A percentile compares a stretch with the other conserved stretches of the same genome.
phyloP scores from a whole-genome alignment of 2,113 vertebrate genomes.

The Solea solea region DNA sequence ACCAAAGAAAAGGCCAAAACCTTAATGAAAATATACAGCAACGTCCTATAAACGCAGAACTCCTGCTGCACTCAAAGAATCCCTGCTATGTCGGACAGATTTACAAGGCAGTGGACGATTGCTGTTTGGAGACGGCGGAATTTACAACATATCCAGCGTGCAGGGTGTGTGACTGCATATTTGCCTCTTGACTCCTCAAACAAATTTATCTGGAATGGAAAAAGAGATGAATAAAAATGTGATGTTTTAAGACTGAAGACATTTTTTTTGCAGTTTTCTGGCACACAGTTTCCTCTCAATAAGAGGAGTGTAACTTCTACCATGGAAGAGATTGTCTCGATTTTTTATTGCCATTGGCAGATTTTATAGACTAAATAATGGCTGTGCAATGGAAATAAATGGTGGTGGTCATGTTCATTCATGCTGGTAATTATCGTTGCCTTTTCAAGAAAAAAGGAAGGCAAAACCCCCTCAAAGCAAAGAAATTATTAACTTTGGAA shows the following conservation, averaged over 20 bases:
- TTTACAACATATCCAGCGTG: conserved; percentile 9
- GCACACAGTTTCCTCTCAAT: conserved; percentile 34
- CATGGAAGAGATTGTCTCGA: conserved; percentile 57
- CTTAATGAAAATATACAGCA: background rate
- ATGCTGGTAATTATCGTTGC: conserved; percentile 65
- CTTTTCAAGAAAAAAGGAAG: conserved; percentile 14
- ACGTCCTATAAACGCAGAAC: background rate
- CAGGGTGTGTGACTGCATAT: background rate
- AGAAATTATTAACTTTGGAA: conserved; percentile 70
- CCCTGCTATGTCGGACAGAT: conserved; percentile 33
- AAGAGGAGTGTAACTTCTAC: conserved; percentile 51
- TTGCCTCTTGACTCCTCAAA: conserved; percentile 4
- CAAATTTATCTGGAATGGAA: conserved; percentile 2
- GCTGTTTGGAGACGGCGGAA: conserved; percentile 25
- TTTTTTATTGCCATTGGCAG: conserved; percentile 70
- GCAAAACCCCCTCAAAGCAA: conserved; percentile 57
- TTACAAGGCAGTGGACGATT: conserved; percentile 28
- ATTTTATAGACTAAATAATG: conserved; percentile 68
- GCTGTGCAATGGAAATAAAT: conserved; percentile 70
- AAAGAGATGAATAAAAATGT: conserved; percentile 1
- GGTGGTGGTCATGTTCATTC: conserved; percentile 68
- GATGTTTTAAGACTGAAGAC: background rate
- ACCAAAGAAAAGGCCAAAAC: background rate
- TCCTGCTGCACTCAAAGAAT: conserved; percentile 33
- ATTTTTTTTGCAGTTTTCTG: conserved; percentile 31